Evolutionary conservation across 2,888 invertebrate species (phyloP), one percentile per base, ranked within the genome.

Genomic region (Dasysyrphus albostriatus): DNA sequence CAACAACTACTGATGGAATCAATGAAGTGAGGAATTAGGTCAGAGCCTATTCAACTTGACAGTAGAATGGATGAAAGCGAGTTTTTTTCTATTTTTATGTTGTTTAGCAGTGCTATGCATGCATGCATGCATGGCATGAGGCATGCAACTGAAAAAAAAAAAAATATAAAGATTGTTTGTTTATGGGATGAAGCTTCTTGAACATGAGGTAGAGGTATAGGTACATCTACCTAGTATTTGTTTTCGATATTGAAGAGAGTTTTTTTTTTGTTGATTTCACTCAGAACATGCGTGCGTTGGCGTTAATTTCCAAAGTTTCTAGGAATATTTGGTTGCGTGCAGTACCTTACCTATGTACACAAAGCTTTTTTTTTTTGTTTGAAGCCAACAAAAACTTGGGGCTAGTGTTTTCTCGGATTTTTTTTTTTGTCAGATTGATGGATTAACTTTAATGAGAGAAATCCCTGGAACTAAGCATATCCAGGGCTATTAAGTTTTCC

Each of bases 21-120:
- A 69, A 87, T 78, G 77, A 51, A 81, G 70, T 67, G 67, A 58
- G 39, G 79, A 87, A 79, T 83, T 69, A 16, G 87, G 87, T 83
- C 87, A 79, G 34, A 67, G 54, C 54, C 69, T 47, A 74, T 78
- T 61, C 58, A 65, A 59, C 56, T 44, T 19, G 59, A 37, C 76
- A 70, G 47, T 56, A 61, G 37, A 58, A 63, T 47, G 78, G 74
- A 85, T 77, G 77, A 82, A 87, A 82, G 82, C 61, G 72, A 80
- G 76, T 61, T 58, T 84, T 58, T 84, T 34, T 67, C 49, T 67
- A 49, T 67, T 67, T 67, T 32, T 67, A 67, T 44, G 19, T 24
- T 49, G 19, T 37, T 37, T 44, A 42, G 70, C 54, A 24, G 24
- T 24, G 34, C 51, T 47, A 12, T 72, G 81, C 77, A 81, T 85